These are phyloP conservation scores for Leucophenga varia DNA, from an alignment of 1,140 invertebrate genomes.

Conservation along the genomic window DNA sequence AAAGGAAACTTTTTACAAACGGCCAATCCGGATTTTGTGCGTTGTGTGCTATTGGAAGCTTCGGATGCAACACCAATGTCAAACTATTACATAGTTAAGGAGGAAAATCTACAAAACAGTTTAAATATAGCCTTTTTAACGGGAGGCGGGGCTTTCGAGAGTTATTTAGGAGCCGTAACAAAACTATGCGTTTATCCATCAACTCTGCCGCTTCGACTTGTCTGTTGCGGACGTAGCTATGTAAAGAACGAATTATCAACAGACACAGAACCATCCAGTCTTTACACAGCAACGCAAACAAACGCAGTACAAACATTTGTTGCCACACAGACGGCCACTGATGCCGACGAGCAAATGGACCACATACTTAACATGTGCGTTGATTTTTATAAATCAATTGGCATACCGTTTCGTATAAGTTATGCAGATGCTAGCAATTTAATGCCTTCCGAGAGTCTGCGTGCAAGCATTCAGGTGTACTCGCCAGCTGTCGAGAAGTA, in stretches of 20 bases:
- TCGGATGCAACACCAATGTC: slow-evolving; percentile 58
- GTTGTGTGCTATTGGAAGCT: slow-evolving; percentile 66
- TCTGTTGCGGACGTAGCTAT: slow-evolving; percentile 64
- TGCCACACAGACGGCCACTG: slow-evolving; percentile 42
- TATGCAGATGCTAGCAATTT: slow-evolving; percentile 58
- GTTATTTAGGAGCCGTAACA: slow-evolving; percentile 63
- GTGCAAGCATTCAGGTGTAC: slow-evolving; percentile 65
- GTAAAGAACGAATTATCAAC: slow-evolving; percentile 34
- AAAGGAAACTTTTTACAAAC: slow-evolving; percentile 57
- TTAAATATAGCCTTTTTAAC: slow-evolving; percentile 61
- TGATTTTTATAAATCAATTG: slow-evolving; percentile 61
- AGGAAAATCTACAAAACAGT: slow-evolving; percentile 55
- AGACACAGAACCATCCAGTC: slow-evolving; percentile 39
- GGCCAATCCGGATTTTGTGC: slow-evolving; percentile 65
- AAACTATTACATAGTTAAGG: slow-evolving; percentile 59
- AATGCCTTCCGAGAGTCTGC: slow-evolving; percentile 59
- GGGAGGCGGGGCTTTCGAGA: slow-evolving; percentile 62
- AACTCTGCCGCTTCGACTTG: slow-evolving; percentile 62
- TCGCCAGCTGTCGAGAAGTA: slow-evolving; percentile 60
- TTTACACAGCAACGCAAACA: slow-evolving; percentile 63
- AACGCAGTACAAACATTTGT: slow-evolving; percentile 61
- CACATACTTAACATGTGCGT: slow-evolving; percentile 53
- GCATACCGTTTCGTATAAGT: slow-evolving; percentile 62
- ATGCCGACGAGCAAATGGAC: slow-evolving; percentile 58
- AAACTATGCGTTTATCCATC: slow-evolving; percentile 60